These are phyloP conservation scores for Nebria ingens DNA, from an alignment of 1,140 invertebrate genomes.

Conservation along the genomic window DNA sequence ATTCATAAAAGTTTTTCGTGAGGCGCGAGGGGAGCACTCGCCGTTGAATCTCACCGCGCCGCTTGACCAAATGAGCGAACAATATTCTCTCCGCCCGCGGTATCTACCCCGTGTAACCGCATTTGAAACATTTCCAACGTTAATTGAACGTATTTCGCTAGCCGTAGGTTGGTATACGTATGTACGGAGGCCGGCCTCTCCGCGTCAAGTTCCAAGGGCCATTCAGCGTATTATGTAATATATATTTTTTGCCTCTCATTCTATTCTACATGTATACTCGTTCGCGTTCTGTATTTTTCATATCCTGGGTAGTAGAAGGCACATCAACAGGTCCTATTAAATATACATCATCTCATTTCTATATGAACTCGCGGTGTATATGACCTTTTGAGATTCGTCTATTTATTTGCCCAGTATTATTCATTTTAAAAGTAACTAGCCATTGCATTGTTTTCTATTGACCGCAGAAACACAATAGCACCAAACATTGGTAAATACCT, in stretches of 20 bases:
- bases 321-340: slow-evolving; percentile 2
- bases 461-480: no score
- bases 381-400: not conserved
- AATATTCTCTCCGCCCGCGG: not conserved
- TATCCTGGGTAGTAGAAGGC: not conserved
- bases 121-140: slow-evolving; percentile 8
- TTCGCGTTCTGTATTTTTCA: slow-evolving; percentile 6
- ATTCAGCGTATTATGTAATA: no score
- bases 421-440: not conserved
- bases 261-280: not conserved
- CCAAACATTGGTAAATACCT: no score
- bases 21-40: not conserved
- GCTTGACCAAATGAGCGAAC: not conserved
- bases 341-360: not conserved
- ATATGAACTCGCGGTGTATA: not conserved
- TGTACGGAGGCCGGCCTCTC: no score
- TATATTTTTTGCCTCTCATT: no score
- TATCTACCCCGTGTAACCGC: not conserved
- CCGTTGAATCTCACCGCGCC: no score
- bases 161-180: no score
- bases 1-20: slow-evolving; percentile 5
- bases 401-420: no score
- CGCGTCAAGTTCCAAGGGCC: not conserved
- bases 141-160: not conserved
- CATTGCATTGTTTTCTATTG: no score